Percentiles rank a stretch among this genome's conserved stretches.
Evolutionary conservation across 1,140 invertebrate genomes (phyloP).

Genomic region (Pogonognathellus flavescens): DNA sequence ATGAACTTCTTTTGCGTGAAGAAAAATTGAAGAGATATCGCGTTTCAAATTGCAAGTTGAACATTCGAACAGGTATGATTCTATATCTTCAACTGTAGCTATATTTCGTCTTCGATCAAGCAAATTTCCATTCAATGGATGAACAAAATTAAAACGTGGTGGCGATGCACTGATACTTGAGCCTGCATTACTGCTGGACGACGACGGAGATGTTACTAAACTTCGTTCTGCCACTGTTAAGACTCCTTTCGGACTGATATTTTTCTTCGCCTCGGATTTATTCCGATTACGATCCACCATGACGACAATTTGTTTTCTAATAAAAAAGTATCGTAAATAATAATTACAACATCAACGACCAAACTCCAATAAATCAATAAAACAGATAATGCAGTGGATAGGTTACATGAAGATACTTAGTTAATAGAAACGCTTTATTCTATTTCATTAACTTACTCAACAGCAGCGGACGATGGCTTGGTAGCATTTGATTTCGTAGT

Average conservation of each 20-base stretch:
- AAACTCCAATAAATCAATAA: too few relatives aligned
- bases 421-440: too few relatives aligned
- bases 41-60: constrained; percentile 10
- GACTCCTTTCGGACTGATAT: background rate
- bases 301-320: background rate
- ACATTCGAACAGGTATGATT: constrained; percentile 51
- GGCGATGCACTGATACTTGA: background rate
- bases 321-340: background rate
- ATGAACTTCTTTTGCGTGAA: constrained; percentile 57
- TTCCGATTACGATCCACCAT: background rate
- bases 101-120: background rate
- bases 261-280: background rate
- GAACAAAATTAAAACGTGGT: constrained; percentile 17
- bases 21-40: constrained; percentile 40
- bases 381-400: too few relatives aligned
- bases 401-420: too few relatives aligned
- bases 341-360: too few relatives aligned
- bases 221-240: background rate
- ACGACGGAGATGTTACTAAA: background rate
- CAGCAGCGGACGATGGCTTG: too few relatives aligned
- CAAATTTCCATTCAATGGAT: constrained; percentile 2
- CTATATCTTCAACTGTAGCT: constrained; percentile 1
- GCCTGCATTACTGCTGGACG: background rate
- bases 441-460: too few relatives aligned
- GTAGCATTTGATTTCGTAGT: too few relatives aligned